Conservation (phyloP, 2,797 vertebrate species). For the Notolepis coatsorum region DNA sequence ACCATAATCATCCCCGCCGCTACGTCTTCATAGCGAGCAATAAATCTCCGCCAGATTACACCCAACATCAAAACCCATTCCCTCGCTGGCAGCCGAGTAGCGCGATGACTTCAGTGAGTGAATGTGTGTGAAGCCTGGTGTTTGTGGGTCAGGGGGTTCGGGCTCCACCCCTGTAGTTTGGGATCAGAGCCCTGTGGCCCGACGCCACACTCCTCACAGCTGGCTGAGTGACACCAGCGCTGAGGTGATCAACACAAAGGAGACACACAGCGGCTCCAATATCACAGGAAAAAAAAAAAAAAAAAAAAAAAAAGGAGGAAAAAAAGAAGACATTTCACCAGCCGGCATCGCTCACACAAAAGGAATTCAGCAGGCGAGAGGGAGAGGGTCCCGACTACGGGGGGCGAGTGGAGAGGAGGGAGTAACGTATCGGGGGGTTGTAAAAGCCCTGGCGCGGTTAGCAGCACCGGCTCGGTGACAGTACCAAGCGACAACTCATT, state of each 20-base stretch:
- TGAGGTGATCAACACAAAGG: constrained; percentile 56
- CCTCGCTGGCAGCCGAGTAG: background rate
- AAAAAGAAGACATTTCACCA: constrained; percentile 38
- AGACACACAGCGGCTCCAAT: constrained; percentile 55
- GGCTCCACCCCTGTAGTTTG: constrained; percentile 48
- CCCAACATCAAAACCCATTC: constrained; percentile 37
- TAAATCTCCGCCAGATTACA: constrained; percentile 45
- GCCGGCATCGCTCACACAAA: constrained; percentile 17
- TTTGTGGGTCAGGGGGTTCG: constrained; percentile 19
- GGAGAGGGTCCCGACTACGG: constrained; percentile 7
- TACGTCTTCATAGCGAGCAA: constrained; percentile 38
- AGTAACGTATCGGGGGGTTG: constrained; percentile 14
- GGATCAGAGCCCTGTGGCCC: constrained; percentile 49
- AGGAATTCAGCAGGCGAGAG: constrained; percentile 16
- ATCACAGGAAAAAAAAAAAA: constrained; percentile 46
- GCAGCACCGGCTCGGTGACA: constrained; percentile 14
- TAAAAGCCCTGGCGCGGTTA: constrained; percentile 9
- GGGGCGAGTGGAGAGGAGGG: background rate
- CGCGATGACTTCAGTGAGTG: constrained; percentile 26
- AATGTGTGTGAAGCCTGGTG: background rate
- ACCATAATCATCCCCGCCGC: constrained; percentile 1
- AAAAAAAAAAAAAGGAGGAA: background rate
- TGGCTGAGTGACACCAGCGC: constrained; percentile 61
- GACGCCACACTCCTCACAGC: constrained; percentile 66
- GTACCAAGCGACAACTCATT: constrained; percentile 32